A percentile compares a stretch with the other conserved stretches of the same genome.
Conservation (phyloP, 2,113 vertebrate genomes). For the Sylvilagus bachmani region DNA sequence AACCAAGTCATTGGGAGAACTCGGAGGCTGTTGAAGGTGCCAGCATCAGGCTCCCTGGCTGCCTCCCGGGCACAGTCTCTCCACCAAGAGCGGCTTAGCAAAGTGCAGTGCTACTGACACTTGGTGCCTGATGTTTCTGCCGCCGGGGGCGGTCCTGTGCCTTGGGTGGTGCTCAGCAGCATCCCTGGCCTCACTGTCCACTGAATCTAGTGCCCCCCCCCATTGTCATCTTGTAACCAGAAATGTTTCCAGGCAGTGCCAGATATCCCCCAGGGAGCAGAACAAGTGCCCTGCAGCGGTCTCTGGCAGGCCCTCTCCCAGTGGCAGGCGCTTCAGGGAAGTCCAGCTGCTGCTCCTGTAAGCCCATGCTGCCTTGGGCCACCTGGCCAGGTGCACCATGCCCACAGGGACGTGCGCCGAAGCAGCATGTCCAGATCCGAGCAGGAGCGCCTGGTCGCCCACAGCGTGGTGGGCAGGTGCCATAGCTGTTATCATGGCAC, state of each 20-base stretch:
- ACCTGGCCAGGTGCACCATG: not conserved
- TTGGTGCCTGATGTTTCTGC: not conserved
- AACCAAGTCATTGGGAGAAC: not conserved
- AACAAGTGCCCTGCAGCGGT: not conserved
- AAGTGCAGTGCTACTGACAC: rapidly evolving
- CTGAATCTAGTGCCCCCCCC: not conserved
- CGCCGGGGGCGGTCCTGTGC: not conserved
- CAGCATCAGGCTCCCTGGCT: too few species aligned
- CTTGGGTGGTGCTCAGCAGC: not conserved
- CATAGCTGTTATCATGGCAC: not conserved
- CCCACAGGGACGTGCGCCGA: not conserved
- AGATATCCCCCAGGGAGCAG: not conserved
- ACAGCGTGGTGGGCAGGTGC: not conserved
- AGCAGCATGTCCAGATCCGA: not conserved
- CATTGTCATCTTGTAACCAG: not conserved
- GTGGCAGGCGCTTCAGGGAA: not conserved
- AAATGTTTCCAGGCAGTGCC: not conserved
- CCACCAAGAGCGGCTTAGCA: not conserved
- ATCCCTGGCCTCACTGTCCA: not conserved
- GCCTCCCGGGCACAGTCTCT: not conserved
- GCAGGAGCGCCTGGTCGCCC: not conserved
- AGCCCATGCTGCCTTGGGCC: not conserved
- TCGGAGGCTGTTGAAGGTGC: not conserved
- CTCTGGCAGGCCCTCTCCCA: not conserved
- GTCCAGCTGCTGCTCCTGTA: not conserved